These are phyloP conservation scores for Diabrotica virgifera DNA, from an alignment of 1,140 invertebrate species.

Conservation along the genomic window DNA sequence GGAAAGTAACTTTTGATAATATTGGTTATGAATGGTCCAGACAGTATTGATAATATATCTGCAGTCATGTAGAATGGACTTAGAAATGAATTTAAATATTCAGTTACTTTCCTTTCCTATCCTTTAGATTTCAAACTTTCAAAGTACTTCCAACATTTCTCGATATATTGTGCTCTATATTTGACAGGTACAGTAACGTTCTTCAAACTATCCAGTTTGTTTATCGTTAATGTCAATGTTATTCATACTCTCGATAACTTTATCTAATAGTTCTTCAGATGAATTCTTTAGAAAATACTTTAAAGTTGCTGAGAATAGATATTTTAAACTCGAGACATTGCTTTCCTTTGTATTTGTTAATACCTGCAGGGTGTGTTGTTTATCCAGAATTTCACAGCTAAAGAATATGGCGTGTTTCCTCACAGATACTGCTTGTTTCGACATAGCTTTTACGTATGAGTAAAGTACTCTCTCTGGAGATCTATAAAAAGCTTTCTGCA, in stretches of 20 bases:
- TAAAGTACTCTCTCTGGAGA: constrained; percentile 17
- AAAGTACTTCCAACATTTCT: constrained; percentile 17
- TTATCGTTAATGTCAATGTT: constrained; percentile 22
- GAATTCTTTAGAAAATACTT: constrained; percentile 24
- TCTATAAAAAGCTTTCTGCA: constrained; percentile 17
- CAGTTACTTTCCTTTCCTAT: neutral
- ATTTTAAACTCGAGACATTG: constrained; percentile 21
- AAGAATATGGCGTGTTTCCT: constrained; percentile 22
- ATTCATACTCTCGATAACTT: constrained; percentile 9
- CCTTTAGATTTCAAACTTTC: constrained; percentile 5
- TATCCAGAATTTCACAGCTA: constrained; percentile 20
- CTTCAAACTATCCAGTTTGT: constrained; percentile 14
- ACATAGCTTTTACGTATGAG: constrained; percentile 15
- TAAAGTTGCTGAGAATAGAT: constrained; percentile 20
- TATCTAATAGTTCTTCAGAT: constrained; percentile 12
- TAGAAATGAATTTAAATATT: constrained; percentile 2
- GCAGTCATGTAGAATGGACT: neutral
- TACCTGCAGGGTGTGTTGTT: neutral
- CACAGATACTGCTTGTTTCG: constrained; percentile 21
- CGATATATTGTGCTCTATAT: constrained; percentile 12
- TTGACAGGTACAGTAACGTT: constrained; percentile 13
- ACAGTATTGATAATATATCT: constrained; percentile 3
- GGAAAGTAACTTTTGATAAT: constrained; percentile 10
- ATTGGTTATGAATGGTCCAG: neutral
- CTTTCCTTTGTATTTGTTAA: constrained; percentile 1